These are phyloP conservation scores for Malurus alboscapulatus DNA, from an alignment of 2,113 vertebrate genomes.

Conservation along the genomic window DNA sequence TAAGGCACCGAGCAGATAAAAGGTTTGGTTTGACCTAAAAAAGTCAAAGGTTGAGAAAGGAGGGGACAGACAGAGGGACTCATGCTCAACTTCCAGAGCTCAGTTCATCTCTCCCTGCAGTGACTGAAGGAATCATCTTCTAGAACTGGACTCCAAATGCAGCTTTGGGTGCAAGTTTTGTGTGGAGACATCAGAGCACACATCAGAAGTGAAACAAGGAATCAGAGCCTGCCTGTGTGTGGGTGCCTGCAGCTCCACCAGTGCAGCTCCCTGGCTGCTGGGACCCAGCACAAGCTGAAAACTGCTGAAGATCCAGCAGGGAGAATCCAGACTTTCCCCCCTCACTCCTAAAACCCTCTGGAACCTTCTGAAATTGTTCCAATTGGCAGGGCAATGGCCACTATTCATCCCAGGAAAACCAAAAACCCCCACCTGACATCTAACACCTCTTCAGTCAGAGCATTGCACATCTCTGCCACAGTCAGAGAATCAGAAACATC, in stretches of 20 bases:
- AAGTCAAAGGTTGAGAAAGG: not conserved
- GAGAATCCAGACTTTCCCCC: not conserved
- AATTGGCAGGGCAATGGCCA: not conserved
- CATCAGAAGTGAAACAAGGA: not conserved
- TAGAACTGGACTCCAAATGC: not conserved
- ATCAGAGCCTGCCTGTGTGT: not conserved
- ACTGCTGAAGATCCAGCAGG: not conserved
- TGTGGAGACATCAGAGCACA: not conserved
- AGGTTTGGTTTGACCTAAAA: not conserved
- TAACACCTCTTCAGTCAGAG: not conserved
- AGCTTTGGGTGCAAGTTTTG: not conserved
- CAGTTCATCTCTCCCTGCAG: not conserved
- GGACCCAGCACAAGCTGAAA: not conserved
- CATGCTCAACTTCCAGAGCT: not conserved
- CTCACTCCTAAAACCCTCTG: not conserved
- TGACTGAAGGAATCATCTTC: not conserved
- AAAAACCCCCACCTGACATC: not conserved
- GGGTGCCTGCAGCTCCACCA: not conserved
- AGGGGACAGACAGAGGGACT: not conserved
- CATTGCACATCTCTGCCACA: not conserved
- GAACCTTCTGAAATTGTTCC: not conserved
- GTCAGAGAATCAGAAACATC: not conserved
- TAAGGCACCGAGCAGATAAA: not conserved
- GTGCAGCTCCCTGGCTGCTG: not conserved
- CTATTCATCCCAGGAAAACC: not conserved